Base-by-base conservation (phyloP, 2,797 vertebrate species). In the Crocodylus rhombifer region DNA sequence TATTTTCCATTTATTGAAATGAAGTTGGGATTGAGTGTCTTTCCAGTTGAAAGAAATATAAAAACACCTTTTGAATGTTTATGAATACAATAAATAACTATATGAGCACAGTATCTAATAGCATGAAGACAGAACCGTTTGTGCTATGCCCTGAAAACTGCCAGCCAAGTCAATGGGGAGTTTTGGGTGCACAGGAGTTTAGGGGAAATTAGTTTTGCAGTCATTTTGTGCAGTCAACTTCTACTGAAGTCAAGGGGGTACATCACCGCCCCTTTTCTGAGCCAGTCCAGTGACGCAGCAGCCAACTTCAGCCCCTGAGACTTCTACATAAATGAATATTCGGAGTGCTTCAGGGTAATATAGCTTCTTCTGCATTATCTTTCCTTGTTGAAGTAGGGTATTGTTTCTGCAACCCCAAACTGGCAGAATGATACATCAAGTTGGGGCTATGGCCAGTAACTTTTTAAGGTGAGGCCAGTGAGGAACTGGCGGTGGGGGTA, bases 1-100 rank as follows among this genome's bases (percentile, higher is more conserved):
- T 71, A 55, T 6, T 92, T 94, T 92, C 71, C 7, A 42, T 86
- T 78, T 88, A 42, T 3, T 9, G 64, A 67, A 67, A 67, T 83
- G 77, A 77, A 79, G 42, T 83, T n/a, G 1, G 14, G 4, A 15
- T 80, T 36, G 69, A 23, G 12, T 23, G 4, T 86, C 57, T 89
- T 7, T 84, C 90, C 11, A 4, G 73, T 83, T 82, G 77, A 77
- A 87, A 93, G 56, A 28, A 3, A 14, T 69, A 79, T 80, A 65
- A 90, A 18, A 74, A 16, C 18, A 55, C 84, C 61, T 84, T 79
- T 71, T 58, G 56, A 74, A 1, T 0, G 1, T 36, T 77, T 16
- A 63, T 20, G 15, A 90, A 20, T 1, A 21, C 28, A 57, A 60
- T 20, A 64, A 64, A 69, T 55, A 91, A 30, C 26, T 80, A 83